Conservation (phyloP, 2,888 invertebrate species). For the Drosophila eohydei region DNA sequence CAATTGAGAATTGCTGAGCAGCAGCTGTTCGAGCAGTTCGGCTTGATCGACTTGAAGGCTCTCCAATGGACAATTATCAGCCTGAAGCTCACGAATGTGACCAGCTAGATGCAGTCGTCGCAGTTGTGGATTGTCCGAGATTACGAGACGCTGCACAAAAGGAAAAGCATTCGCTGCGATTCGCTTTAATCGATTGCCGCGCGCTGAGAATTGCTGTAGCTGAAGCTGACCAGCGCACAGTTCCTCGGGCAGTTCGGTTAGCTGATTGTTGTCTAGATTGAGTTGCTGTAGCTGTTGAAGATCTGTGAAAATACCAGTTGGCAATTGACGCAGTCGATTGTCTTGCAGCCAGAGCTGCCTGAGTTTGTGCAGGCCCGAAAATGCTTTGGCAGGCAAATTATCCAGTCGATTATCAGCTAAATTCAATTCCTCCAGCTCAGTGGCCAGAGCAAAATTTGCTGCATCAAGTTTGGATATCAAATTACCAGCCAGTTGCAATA, state of each 20-base stretch:
- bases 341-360: conserved; percentile 38
- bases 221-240: conserved; percentile 36
- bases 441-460: conserved; percentile 51
- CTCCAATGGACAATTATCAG: conserved; percentile 47
- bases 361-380: conserved; percentile 27
- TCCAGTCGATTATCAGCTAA: conserved; percentile 47
- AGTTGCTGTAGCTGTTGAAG: conserved; percentile 29
- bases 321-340: conserved; percentile 34
- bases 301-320: conserved; percentile 23
- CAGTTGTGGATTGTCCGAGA: conserved; percentile 46
- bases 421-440: conserved; percentile 46
- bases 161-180: conserved; percentile 36
- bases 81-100: conserved; percentile 35
- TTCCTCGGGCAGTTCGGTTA: conserved; percentile 34
- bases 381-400: conserved; percentile 25
- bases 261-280: conserved; percentile 49
- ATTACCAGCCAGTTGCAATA: conserved; percentile 65
- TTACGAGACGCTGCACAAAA: conserved; percentile 29
- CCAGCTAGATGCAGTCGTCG: conserved; percentile 34
- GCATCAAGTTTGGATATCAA: conserved; percentile 47
- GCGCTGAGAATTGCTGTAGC: conserved; percentile 44
- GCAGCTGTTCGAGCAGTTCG: conserved; percentile 38
- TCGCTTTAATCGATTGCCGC: conserved; percentile 40
- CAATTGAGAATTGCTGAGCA: conserved; percentile 42
- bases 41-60: conserved; percentile 37